Percentiles rank a stretch among this genome's conserved stretches.
These are phyloP conservation scores for Thripadectes ignobilis DNA, from an alignment of 2,797 vertebrate genomes.

Conservation along the genomic window DNA sequence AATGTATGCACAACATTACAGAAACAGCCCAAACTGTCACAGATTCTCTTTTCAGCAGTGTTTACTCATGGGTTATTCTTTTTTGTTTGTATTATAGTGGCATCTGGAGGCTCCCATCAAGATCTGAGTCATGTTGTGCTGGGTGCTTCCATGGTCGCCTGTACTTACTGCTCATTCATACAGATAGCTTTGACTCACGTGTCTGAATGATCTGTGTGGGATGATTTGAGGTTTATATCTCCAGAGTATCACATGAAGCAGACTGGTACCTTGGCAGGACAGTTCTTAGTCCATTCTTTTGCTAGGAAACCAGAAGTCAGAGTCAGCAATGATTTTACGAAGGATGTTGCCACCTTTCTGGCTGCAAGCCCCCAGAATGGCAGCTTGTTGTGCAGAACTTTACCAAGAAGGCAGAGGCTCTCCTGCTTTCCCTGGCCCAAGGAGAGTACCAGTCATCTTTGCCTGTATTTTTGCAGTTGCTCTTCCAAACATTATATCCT, in stretches of 20 bases:
- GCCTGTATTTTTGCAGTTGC: background rate
- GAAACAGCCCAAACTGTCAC: background rate
- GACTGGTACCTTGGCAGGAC: background rate
- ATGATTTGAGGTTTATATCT: background rate
- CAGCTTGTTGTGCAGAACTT: background rate
- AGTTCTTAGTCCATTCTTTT: background rate
- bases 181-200: background rate
- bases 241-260: background rate
- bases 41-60: background rate
- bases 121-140: constrained; percentile 7
- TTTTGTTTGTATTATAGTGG: constrained; percentile 22
- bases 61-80: constrained; percentile 38
- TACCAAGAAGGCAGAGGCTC: background rate
- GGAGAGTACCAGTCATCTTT: background rate
- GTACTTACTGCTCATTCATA: background rate
- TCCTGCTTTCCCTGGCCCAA: background rate
- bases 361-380: background rate
- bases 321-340: background rate
- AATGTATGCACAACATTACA: background rate
- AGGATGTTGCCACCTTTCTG: background rate
- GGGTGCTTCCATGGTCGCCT: background rate
- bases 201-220: background rate
- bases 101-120: background rate
- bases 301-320: background rate
- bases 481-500: background rate